Evolutionary conservation across 2,888 invertebrate genomes (phyloP), one percentile per base, ranked within the genome.

Genomic region (Cheilosia vulpina): DNA sequence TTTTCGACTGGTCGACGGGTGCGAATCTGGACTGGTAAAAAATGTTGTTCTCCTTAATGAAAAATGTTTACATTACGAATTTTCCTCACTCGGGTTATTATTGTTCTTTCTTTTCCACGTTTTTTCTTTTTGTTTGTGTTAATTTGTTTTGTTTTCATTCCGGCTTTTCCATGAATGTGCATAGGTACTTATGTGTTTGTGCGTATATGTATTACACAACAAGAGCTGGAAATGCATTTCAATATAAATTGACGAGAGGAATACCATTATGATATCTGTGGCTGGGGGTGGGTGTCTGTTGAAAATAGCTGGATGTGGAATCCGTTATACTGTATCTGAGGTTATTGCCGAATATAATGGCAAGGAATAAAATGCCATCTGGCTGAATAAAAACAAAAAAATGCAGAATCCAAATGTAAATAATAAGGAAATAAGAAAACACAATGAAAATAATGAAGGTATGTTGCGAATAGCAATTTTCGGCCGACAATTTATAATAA

Each of bases 31-130:
- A 45, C 60, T 73, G 69, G 63, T 69, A 69, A 79, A 63, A 69
- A 83, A 63, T 63, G 47, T 58, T 79, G 68, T 52, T 63, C 73
- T 68, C 68, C 83, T 83, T 83, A 83, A 83, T 83, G 83, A 83
- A 83, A 83, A 83, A 75, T 83, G 78, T 83, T 83, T 83, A 83
- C 83, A 83, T 83, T 79, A 69, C 73, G 69, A 77, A 77, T 68
- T 83, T 78, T 65, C 19, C 63, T 62, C 83, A 69, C 78, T 78
- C 73, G 57, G 43, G 47, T 73, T 73, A 63, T 68, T 72, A 53
- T 73, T 68, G 73, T 21, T 73, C 65, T 63, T 83, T 68, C 55
- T 66, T 60, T 52, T 43, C 11, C 6, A 2, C 27, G 3, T 17
- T 53, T 63, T 65, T 52, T 9, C 45, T 75, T 55, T 21, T 68